A percentile compares a stretch with the other conserved stretches of the same genome.
phyloP scores from a whole-genome alignment of 2,888 invertebrate species.

The Drosophila histrio region DNA sequence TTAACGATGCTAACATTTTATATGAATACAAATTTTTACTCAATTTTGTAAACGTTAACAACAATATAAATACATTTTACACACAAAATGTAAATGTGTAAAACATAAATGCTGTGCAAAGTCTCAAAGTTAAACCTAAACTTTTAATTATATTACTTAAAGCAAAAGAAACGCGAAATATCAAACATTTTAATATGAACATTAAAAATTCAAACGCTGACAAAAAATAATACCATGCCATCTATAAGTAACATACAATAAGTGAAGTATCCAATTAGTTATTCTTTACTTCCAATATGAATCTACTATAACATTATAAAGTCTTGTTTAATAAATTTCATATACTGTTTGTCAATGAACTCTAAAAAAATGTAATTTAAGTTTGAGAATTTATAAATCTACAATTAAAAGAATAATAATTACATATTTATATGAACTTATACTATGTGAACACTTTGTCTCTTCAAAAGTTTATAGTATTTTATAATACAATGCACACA shows the following conservation, averaged over 20 bases:
- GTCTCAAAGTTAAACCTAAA: conserved; percentile 77
- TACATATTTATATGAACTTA: conserved; percentile 17
- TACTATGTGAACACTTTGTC: conserved; percentile 32
- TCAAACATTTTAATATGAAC: conserved; percentile 35
- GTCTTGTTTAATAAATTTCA: background rate
- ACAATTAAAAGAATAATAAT: conserved; percentile 12
- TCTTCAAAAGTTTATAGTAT: conserved; percentile 46
- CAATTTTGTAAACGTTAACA: conserved; percentile 49
- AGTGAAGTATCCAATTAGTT: background rate
- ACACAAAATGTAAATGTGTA: conserved; percentile 52
- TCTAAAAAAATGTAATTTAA: conserved; percentile 5
- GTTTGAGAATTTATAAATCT: conserved; percentile 4
- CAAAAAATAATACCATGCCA: conserved; percentile 6
- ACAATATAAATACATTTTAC: conserved; percentile 28
- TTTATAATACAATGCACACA: conserved; percentile 21
- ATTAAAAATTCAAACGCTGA: conserved; percentile 9
- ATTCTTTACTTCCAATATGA: background rate
- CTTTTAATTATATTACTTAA: conserved; percentile 57
- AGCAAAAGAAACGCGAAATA: conserved; percentile 34
- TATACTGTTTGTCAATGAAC: background rate
- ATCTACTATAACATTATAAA: background rate
- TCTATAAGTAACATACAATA: conserved; percentile 9
- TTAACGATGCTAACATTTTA: conserved; percentile 54
- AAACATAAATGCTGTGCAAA: conserved; percentile 70
- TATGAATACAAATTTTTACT: conserved; percentile 58